Evolutionary conservation across 2,888 invertebrate species (phyloP).

Genomic region (Chymomyza procnemis): DNA sequence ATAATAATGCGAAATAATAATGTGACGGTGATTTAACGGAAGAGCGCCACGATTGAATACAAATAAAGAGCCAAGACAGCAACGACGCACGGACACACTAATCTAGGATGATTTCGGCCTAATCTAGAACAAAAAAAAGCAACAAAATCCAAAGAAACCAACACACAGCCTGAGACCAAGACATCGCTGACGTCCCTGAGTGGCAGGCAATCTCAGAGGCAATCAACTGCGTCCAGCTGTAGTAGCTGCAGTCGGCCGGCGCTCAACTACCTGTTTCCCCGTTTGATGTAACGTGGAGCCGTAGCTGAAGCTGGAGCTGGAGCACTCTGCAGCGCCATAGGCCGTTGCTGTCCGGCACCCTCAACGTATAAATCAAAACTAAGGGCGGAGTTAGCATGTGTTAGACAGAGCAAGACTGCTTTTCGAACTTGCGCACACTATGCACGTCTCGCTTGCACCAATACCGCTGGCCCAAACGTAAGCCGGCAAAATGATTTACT

Average conservation of each 20-base stretch:
- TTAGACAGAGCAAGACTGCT: constrained; percentile 30
- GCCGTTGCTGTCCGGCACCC: constrained; percentile 64
- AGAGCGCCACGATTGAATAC: constrained; percentile 75
- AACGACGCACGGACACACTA: constrained; percentile 57
- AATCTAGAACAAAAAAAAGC: constrained; percentile 66
- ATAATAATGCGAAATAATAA: constrained; percentile 76
- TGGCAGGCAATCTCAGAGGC: constrained; percentile 44
- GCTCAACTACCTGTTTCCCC: constrained; percentile 72
- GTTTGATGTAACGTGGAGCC: constrained; percentile 29
- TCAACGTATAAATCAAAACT: constrained; percentile 66
- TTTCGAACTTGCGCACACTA: constrained; percentile 52
- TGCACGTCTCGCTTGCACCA: constrained; percentile 42
- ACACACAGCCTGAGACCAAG: constrained; percentile 22
- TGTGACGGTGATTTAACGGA: constrained; percentile 76
- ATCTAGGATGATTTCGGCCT: constrained; percentile 74
- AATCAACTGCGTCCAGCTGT: constrained; percentile 41
- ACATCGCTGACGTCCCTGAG: constrained; percentile 48
- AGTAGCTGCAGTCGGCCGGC: constrained; percentile 41
- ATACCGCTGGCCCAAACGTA: constrained; percentile 39
- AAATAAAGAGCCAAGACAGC: constrained; percentile 63
- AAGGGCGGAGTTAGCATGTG: constrained; percentile 61
- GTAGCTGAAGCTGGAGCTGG: constrained; percentile 26
- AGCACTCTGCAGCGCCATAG: constrained; percentile 55
- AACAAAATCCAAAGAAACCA: constrained; percentile 19
- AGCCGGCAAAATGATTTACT: constrained; percentile 65